These are phyloP conservation scores for Suillia variegata DNA, from an alignment of 2,888 invertebrate species.

Conservation along the genomic window DNA sequence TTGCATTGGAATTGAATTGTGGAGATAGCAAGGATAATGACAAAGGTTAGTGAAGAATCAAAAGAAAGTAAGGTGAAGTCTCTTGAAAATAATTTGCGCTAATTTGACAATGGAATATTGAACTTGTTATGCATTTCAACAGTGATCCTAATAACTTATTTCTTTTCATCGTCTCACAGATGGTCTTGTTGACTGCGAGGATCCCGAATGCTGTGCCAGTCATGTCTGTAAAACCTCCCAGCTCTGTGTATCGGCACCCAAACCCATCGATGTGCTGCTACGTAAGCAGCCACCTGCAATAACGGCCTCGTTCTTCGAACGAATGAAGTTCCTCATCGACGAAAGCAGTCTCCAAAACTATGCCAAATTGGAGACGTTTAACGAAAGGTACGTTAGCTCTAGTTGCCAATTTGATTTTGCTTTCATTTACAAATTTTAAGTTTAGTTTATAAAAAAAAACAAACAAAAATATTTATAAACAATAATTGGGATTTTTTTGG, in stretches of 20 bases:
- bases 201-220: constrained; percentile 95
- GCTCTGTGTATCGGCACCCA: constrained; percentile 91
- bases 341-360: constrained; percentile 98
- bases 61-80: neutral
- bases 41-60: constrained; percentile 72
- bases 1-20: constrained; percentile 90
- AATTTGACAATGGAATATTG: neutral
- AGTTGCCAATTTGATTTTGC: constrained; percentile 43
- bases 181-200: constrained; percentile 95
- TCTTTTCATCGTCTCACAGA: constrained; percentile 68
- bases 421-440: constrained; percentile 18
- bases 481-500: constrained; percentile 10
- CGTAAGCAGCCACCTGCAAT: constrained; percentile 95
- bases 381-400: constrained; percentile 83
- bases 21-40: constrained; percentile 96
- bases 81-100: neutral
- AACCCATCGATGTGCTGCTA: constrained; percentile 93
- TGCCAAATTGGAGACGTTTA: constrained; percentile 93
- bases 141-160: neutral
- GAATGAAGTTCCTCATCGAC: constrained; percentile 98
- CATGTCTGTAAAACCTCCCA: constrained; percentile 83
- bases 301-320: constrained; percentile 96
- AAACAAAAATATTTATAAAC: constrained; percentile 1
- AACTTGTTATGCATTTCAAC: neutral
- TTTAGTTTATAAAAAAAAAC: constrained; percentile 10